Evolutionary conservation across 2,888 invertebrate genomes (phyloP).

Genomic region (Holacanthella duospinosa): DNA sequence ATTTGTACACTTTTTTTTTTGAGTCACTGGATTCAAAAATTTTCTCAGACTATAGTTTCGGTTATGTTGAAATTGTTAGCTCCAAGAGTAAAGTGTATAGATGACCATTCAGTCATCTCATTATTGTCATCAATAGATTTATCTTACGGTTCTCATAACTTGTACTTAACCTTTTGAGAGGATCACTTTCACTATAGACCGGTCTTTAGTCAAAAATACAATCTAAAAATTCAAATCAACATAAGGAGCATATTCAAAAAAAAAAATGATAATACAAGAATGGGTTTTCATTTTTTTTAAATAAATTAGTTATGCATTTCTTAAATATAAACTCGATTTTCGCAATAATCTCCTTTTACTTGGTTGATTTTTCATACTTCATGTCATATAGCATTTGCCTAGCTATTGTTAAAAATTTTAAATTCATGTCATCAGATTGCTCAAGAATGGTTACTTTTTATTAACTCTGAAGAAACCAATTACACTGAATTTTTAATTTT

Average conservation of each 20-base stretch:
- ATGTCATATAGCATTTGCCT: neutral
- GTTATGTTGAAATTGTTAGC: neutral
- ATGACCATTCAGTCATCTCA: slow-evolving; percentile 4
- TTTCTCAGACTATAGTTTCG: too few species aligned
- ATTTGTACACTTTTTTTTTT: neutral
- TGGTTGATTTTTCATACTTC: neutral
- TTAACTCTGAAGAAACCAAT: neutral
- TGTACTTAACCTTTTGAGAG: neutral
- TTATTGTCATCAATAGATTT: slow-evolving; percentile 4
- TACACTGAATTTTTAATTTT: neutral
- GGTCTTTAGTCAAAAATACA: neutral
- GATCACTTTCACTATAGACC: slow-evolving; percentile 4
- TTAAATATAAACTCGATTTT: neutral
- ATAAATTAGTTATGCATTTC: neutral
- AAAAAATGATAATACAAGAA: neutral
- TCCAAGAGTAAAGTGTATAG: neutral
- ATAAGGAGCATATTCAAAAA: too few species aligned
- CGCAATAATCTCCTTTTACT: neutral
- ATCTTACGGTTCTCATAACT: slow-evolving; percentile 6
- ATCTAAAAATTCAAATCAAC: neutral
- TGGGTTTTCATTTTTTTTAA: neutral
- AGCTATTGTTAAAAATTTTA: neutral
- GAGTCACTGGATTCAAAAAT: neutral
- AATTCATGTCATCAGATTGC: neutral
- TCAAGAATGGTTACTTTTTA: neutral